Base-by-base conservation (phyloP, 2,797 vertebrate genomes). In the Falco novaeseelandiae region DNA sequence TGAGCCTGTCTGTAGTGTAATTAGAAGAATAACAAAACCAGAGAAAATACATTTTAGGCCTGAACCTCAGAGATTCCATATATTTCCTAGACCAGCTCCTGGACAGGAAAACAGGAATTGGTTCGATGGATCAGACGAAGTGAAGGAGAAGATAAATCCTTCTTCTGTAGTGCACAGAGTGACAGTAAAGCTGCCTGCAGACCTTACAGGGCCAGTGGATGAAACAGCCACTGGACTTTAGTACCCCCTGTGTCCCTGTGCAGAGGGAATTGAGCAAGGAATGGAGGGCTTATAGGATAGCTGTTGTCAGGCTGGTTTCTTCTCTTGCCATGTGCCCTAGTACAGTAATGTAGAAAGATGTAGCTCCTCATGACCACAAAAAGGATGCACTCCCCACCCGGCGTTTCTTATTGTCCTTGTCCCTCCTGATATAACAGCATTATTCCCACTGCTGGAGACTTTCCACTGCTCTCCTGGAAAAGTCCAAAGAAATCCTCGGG, bases 361-460 rank as follows among this genome's bases (percentile, higher is more conserved):
- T 9, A 59, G 30, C 14, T 81, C 25, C 65, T n/a, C 2, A 0
- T 42, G 77, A 18, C 5, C 0, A 0, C 29, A 72, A n/a, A 52
- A 71, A 44, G 14, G 29, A 58, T 25, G 2, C 9, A 29, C 10
- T 54, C 22, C 65, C n/a, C 0, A 0, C 36, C 25, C 73, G 55
- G 1, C 6, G 77, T 93, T 62, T 80, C 21, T 8, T 74, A 10
- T 25, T 0, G 0, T 66, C 32, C 38, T 67, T 48, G 16, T 36
- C 10, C 8, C 13, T 44, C 3, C 14, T 40, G 32, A 58, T 61
- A 29, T 4, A 69, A 46, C n/a, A 83, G 34, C 32, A 65, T 15
- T 6, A 5, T 51, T 86, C n/a, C 36, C 49, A 10, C 22, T 51
- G 22, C 3, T 34, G 30, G 30, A 79, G 29, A 18, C 13, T 83